Conservation (phyloP, 2,888 invertebrate genomes). For the Pyralis farinalis region DNA sequence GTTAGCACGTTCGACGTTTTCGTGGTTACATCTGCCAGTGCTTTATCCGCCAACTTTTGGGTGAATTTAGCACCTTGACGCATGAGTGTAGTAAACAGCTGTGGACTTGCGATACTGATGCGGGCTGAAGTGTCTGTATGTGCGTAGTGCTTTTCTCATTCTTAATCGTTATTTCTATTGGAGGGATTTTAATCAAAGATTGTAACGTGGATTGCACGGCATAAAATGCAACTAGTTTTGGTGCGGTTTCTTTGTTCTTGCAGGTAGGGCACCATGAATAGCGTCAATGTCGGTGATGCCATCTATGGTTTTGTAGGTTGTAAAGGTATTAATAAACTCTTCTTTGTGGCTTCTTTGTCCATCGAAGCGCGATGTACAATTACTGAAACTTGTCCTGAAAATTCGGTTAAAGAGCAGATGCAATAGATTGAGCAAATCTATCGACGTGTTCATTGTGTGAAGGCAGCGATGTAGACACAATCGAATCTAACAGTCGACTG, state of each 20-base stretch:
- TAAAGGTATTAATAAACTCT: no score
- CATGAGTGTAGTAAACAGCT: conserved; percentile 7
- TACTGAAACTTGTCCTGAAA: no score
- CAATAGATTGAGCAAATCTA: no score
- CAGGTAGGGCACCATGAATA: not conserved
- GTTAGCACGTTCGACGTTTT: not conserved
- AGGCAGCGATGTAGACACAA: no score
- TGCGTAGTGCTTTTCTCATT: conserved; percentile 12
- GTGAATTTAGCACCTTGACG: not conserved
- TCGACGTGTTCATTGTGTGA: no score
- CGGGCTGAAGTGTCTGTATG: conserved; percentile 20
- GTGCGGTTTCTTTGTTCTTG: not conserved
- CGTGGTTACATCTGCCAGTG: not conserved
- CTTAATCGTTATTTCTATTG: conserved; percentile 15
- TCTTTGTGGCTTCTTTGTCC: no score
- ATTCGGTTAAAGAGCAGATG: no score
- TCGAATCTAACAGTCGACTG: no score
- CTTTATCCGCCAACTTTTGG: not conserved
- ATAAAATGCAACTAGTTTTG: conserved; percentile 10
- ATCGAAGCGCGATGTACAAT: no score
- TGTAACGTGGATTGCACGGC: conserved; percentile 2
- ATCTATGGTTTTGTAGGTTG: no score
- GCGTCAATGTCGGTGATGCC: no score
- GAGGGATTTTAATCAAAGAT: conserved; percentile 14
- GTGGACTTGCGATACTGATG: conserved; percentile 18